A percentile compares a stretch with the other conserved stretches of the same genome.
Evolutionary conservation across 2,113 vertebrate genomes (phyloP).

Genomic region (Hippocampus barbouri): DNA sequence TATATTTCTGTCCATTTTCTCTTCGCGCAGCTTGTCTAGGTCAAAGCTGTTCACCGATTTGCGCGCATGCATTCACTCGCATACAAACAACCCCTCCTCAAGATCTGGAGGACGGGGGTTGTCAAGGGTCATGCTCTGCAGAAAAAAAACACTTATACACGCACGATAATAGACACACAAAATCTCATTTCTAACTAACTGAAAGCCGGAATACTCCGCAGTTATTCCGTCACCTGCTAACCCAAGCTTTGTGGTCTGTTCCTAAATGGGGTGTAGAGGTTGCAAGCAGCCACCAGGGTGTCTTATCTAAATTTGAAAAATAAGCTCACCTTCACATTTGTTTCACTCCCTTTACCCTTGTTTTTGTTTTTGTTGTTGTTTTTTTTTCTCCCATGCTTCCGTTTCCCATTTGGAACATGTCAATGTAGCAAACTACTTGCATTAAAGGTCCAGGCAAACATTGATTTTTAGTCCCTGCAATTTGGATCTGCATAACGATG

Average conservation of each 20-base stretch:
- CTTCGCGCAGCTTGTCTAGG: constrained; percentile 11
- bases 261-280: constrained; percentile 23
- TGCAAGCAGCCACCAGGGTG: background rate
- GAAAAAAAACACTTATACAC: background rate
- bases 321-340: background rate
- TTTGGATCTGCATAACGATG: too few species aligned
- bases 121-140: constrained; percentile 32
- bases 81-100: background rate
- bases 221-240: constrained; percentile 27
- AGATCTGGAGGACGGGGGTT: constrained; percentile 26
- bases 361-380: background rate
- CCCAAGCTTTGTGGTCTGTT: constrained; percentile 18
- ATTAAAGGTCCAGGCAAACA: too few species aligned
- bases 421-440: too few species aligned
- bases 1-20: constrained; percentile 18
- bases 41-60: constrained; percentile 27
- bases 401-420: too few species aligned
- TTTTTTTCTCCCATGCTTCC: too few species aligned
- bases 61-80: constrained; percentile 11
- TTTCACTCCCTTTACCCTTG: background rate
- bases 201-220: constrained; percentile 19
- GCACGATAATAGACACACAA: background rate
- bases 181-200: constrained; percentile 9
- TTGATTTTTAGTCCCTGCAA: too few species aligned
- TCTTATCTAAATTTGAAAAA: constrained; percentile 10